phyloP scores from a whole-genome alignment of 2,797 vertebrate genomes.

The Orientallactaga sibirica region DNA sequence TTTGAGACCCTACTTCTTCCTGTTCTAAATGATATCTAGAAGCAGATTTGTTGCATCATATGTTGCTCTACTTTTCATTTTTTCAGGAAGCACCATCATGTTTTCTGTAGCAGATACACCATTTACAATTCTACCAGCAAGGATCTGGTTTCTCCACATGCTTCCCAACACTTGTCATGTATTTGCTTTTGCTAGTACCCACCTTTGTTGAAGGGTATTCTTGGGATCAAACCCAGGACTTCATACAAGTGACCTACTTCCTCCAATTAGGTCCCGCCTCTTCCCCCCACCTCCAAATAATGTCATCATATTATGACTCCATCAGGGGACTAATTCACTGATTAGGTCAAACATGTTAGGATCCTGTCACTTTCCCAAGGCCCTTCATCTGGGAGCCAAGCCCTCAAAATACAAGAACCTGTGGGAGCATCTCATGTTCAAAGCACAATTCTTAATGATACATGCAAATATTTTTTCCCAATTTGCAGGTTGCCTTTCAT shows the following conservation, averaged over 20 bases:
- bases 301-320: background rate
- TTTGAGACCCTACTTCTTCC: background rate
- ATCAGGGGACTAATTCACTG: background rate
- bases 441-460: background rate
- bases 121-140: background rate
- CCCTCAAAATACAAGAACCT: too few species aligned
- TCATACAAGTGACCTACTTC: background rate
- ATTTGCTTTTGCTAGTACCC: background rate
- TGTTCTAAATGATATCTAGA: background rate
- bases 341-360: background rate
- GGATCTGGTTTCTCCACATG: background rate
- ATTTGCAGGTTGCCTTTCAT: background rate
- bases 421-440: background rate
- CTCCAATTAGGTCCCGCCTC: too few species aligned
- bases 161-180: background rate
- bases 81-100: background rate
- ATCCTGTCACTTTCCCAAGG: background rate
- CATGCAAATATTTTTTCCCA: background rate
- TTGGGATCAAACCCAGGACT: background rate
- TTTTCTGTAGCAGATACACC: background rate
- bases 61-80: background rate
- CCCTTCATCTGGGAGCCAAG: background rate
- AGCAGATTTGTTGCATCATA: background rate
- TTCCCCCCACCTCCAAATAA: background rate
- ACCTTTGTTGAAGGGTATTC: too few species aligned